A percentile compares a stretch with the other conserved stretches of the same genome.
Conservation (phyloP, 1,140 invertebrate species). For the Hyles vespertilio region DNA sequence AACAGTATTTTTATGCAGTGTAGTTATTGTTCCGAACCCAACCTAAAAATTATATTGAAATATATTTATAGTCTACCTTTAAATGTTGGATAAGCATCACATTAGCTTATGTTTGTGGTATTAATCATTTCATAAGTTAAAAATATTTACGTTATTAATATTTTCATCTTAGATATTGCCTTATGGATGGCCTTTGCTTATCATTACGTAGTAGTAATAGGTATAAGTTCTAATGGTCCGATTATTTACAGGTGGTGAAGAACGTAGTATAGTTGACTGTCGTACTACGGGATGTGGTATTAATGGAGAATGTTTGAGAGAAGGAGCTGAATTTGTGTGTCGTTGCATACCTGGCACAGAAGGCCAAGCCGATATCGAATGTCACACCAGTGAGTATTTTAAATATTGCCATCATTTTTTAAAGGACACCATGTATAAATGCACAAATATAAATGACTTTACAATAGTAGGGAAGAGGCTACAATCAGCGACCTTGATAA, state of each 20-base stretch:
- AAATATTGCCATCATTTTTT: constrained; percentile 15
- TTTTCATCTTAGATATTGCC: no score
- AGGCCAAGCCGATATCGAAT: constrained; percentile 84
- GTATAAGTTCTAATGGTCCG: background rate
- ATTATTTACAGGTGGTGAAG: constrained; percentile 77
- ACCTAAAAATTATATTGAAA: no score
- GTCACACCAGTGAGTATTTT: constrained; percentile 84
- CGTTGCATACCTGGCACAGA: constrained; percentile 85
- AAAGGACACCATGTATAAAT: constrained; percentile 68
- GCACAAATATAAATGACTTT: constrained; percentile 27
- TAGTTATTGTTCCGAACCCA: background rate
- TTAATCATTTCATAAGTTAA: no score
- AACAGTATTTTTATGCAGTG: constrained; percentile 6
- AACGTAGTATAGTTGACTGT: constrained; percentile 84
- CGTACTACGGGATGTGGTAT: constrained; percentile 88
- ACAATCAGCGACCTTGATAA: no score
- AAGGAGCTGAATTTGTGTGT: constrained; percentile 88
- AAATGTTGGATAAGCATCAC: no score
- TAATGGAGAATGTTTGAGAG: constrained; percentile 87
- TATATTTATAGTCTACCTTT: no score
- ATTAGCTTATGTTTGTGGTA: no score
- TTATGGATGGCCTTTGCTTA: no score
- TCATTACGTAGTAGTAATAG: no score
- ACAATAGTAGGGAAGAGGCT: no score
- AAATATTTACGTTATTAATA: no score